phyloP scores from a whole-genome alignment of 2,797 vertebrate species.

The Myioborus miniatus region DNA sequence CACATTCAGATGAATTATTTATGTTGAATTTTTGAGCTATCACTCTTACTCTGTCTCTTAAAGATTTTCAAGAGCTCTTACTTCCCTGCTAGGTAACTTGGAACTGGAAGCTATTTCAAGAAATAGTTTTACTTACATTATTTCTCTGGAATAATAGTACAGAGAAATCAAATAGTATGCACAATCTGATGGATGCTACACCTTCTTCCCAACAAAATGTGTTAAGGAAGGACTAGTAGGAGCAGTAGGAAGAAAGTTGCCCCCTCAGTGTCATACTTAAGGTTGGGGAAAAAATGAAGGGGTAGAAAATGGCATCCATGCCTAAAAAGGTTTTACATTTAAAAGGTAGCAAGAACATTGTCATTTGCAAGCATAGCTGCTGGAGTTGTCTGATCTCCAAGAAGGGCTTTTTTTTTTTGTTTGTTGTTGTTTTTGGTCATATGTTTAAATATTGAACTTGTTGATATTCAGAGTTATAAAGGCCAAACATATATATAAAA shows the following conservation, averaged over 20 bases:
- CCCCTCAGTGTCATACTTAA: background rate
- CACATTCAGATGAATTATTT: background rate
- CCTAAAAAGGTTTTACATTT: background rate
- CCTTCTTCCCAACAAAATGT: background rate
- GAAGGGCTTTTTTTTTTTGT: background rate
- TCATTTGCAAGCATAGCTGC: rapidly evolving
- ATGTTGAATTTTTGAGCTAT: background rate
- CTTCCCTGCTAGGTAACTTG: background rate
- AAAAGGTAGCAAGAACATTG: background rate
- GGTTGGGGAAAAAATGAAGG: background rate
- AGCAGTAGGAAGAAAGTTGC: background rate
- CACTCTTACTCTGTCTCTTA: background rate
- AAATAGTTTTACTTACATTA: background rate
- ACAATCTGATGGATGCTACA: background rate
- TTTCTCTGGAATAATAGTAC: background rate
- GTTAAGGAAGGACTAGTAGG: background rate
- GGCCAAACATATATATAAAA: background rate
- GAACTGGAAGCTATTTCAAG: background rate
- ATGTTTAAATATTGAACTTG: background rate
- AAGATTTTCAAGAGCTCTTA: background rate
- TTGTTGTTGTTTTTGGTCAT: background rate
- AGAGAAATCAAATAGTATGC: background rate
- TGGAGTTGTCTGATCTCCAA: background rate
- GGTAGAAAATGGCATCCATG: background rate
- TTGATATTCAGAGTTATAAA: background rate